These are phyloP conservation scores for Dicrurus megarhynchus DNA, from an alignment of 2,113 vertebrate genomes.

Conservation along the genomic window DNA sequence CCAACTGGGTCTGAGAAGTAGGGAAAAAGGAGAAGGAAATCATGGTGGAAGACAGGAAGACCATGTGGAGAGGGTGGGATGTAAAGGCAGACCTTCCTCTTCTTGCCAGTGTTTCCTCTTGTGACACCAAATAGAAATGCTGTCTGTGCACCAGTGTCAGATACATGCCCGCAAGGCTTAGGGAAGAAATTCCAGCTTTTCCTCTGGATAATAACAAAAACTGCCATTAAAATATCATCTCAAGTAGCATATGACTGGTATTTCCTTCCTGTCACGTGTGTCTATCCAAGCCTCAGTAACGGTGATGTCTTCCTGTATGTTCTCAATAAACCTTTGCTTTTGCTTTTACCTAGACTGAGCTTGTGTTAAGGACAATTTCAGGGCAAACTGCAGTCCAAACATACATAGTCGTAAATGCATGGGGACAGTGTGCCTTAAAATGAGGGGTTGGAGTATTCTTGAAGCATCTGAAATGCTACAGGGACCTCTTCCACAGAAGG, in stretches of 20 bases:
- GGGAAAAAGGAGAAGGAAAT: neutral
- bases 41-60: neutral
- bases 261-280: neutral
- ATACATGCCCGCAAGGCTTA: neutral
- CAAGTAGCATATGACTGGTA: neutral
- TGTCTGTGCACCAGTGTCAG: neutral
- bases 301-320: neutral
- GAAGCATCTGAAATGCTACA: neutral
- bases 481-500: neutral
- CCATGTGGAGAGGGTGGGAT: neutral
- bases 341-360: neutral
- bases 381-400: neutral
- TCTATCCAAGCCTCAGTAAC: neutral
- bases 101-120: neutral
- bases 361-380: neutral
- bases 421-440: neutral
- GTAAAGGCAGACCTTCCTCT: neutral
- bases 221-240: neutral
- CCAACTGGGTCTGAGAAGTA: neutral
- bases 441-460: neutral
- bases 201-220: neutral
- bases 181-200: neutral
- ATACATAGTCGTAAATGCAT: neutral
- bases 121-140: neutral
- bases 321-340: neutral